Base-by-base conservation (phyloP, 2,113 vertebrate genomes). In the Paedocypris sp. region DNA sequence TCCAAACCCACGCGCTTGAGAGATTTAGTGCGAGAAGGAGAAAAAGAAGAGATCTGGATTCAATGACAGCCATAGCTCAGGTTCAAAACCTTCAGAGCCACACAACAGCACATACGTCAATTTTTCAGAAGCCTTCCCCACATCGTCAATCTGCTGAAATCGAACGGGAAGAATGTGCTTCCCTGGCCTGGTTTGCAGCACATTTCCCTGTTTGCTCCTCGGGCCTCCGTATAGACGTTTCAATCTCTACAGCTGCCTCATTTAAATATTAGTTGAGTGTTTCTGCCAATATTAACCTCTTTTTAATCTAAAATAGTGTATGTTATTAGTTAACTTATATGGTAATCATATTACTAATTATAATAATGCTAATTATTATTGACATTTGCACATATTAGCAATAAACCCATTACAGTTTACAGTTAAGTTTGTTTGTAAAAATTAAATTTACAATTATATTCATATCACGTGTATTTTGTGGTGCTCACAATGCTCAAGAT, bases 61-160 rank as follows among this genome's bases (percentile, higher is more conserved):
- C 33, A 60, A 65, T 68, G 48, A 62, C 42, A 50, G 46, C 48
- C 51, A 16, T 28, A 49, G 11, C 10, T 50, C 10, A 39, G 35
- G 53, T 70, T 75, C 71, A 60, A 64, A 70, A 75, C 59, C 54
- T 43, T 45, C 49, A 64, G 60, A 20, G 56, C 31, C 13, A 16
- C 18, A 69, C 72, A 75, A 67, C 53, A 51, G 56, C 69, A 42
- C 66, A 73, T 76, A 73, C 65, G 64, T 73, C 46, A 62, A 66
- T 42, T 70, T 64, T 61, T 60, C 65, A 65, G 67, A 68, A 64
- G 60, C 36, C 68, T 56, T 66, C 64, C 64, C 54, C 65, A 70
- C 26, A 74, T 62, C 63, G 67, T 76, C 51, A 72, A 77, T 75
- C 74, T 45, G 60, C 65, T 60, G 28, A 9, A 65, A 38, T 51